phyloP scores from a whole-genome alignment of 2,113 vertebrate species.

The Elephas maximus region DNA sequence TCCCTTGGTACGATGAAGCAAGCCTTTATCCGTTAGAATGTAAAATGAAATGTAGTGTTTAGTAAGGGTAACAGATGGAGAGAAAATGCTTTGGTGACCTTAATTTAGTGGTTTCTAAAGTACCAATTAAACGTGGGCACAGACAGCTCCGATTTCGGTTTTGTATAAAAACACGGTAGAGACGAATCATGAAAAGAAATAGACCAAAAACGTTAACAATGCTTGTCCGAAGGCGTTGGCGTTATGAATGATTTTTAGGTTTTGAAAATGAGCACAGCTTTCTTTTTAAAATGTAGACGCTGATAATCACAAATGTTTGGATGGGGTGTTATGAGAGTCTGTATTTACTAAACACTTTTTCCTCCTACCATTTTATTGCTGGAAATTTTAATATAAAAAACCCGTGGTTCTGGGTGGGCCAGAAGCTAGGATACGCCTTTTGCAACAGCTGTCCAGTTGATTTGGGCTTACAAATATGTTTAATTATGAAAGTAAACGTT shows the following conservation, averaged over 20 bases:
- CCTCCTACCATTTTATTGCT: conserved; percentile 26
- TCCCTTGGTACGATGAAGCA: not conserved
- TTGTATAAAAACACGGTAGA: conserved; percentile 14
- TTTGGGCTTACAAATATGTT: conserved; percentile 43
- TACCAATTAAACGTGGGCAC: conserved; percentile 57
- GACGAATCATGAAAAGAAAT: conserved; percentile 43
- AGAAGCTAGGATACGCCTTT: not conserved
- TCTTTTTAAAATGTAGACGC: not conserved
- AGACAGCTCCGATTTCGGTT: conserved; percentile 44
- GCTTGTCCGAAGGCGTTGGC: not conserved
- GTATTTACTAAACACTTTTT: not conserved
- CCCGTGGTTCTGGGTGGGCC: not conserved
- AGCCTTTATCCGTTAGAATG: not conserved
- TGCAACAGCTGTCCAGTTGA: not conserved
- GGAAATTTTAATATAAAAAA: conserved; percentile 20
- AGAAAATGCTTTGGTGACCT: conserved; percentile 75
- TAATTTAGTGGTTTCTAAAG: conserved; percentile 78
- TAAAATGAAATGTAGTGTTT: conserved; percentile 44
- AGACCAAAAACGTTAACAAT: not conserved
- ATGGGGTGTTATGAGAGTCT: not conserved
- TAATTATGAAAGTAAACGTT: not conserved
- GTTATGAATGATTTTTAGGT: not conserved
- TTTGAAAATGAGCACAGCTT: conserved; percentile 19
- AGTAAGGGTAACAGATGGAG: conserved; percentile 71
- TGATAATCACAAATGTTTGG: not conserved